phyloP scores from a whole-genome alignment of 2,797 vertebrate species.

The Cottoperca gobio region DNA sequence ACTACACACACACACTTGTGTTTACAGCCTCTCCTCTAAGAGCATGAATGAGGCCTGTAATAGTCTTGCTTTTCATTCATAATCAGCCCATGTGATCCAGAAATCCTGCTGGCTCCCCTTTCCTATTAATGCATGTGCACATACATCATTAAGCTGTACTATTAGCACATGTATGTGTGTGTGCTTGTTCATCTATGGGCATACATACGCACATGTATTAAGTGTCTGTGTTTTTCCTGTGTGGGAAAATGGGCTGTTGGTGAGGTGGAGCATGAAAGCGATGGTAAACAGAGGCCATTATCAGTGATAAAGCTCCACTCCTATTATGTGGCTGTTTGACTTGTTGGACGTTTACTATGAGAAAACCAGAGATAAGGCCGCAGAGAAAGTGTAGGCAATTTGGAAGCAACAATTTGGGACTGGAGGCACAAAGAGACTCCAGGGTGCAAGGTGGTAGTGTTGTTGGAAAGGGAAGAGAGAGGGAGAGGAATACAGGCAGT shows the following conservation, averaged over 20 bases:
- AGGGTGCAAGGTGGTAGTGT: constrained; percentile 26
- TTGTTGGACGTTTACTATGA: constrained; percentile 73
- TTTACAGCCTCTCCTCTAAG: constrained; percentile 25
- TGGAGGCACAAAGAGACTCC: constrained; percentile 11
- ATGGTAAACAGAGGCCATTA: constrained; percentile 69
- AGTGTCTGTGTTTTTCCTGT: constrained; percentile 32
- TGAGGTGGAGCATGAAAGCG: constrained; percentile 68
- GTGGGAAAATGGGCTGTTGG: constrained; percentile 71
- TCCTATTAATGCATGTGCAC: constrained; percentile 37
- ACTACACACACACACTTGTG: constrained; percentile 22
- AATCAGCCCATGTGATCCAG: constrained; percentile 54
- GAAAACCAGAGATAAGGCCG: constrained; percentile 75
- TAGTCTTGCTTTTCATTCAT: constrained; percentile 62
- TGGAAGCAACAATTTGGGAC: constrained; percentile 31
- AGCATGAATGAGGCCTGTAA: constrained; percentile 56
- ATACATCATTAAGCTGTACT: constrained; percentile 18
- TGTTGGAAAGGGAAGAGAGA: constrained; percentile 25
- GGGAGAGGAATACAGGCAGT: constrained; percentile 11
- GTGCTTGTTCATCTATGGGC: constrained; percentile 2
- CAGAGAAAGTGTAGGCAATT: constrained; percentile 43
- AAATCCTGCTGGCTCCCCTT: constrained; percentile 26
- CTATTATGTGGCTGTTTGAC: constrained; percentile 68
- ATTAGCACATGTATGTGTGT: constrained; percentile 14
- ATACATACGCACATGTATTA: constrained; percentile 41
- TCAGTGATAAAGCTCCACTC: constrained; percentile 66